Conservation (phyloP, 2,113 vertebrate genomes). For the Pluvialis apricaria region DNA sequence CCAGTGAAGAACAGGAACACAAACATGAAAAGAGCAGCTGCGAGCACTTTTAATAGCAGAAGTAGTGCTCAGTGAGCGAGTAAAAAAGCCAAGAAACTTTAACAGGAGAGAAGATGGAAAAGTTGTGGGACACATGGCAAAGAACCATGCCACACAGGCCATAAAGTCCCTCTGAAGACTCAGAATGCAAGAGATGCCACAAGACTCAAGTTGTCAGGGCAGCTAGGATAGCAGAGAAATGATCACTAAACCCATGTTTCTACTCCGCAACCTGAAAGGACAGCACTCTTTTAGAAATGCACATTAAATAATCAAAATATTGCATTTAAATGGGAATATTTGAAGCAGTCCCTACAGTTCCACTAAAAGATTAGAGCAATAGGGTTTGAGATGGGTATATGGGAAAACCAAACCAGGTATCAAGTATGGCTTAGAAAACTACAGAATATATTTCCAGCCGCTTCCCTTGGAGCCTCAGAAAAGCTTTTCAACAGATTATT, state of each 20-base stretch:
- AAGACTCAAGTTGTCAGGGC: neutral
- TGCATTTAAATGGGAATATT: too few species aligned
- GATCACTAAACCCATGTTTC: neutral
- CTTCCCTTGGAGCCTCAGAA: too few species aligned
- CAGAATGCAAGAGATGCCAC: neutral
- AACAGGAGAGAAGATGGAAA: neutral
- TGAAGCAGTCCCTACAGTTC: too few species aligned
- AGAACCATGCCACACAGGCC: neutral
- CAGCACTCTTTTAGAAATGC: too few species aligned
- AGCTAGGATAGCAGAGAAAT: neutral
- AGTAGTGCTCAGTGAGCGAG: neutral
- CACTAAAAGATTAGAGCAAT: too few species aligned
- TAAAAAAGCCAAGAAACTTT: neutral
- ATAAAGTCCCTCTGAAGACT: neutral
- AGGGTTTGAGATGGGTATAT: too few species aligned
- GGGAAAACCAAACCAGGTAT: too few species aligned
- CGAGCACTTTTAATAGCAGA: slow-evolving; percentile 28
- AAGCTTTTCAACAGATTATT: too few species aligned
- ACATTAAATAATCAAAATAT: too few species aligned
- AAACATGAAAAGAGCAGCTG: slow-evolving; percentile 25
- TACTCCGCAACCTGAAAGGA: neutral
- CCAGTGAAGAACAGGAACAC: neutral
- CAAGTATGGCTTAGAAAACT: too few species aligned
- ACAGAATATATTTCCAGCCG: too few species aligned
- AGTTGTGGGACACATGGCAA: neutral